Percentiles rank a stretch among this genome's conserved stretches.
phyloP scores from a whole-genome alignment of 2,888 invertebrate genomes.

The Anagyrus pseudococci region DNA sequence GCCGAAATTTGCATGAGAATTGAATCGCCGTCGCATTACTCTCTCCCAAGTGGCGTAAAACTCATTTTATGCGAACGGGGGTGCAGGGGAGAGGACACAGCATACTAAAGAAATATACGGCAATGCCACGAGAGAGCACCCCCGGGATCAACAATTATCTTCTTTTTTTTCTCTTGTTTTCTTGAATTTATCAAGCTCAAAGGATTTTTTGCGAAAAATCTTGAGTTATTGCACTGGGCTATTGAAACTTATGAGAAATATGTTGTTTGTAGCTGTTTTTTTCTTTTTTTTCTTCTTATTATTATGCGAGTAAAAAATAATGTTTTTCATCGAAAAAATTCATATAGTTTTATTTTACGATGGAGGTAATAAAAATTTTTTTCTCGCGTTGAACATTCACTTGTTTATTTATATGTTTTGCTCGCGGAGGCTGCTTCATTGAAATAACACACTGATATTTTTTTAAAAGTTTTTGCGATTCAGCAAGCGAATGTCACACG shows the following conservation, averaged over 20 bases:
- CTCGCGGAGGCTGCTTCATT: too few relatives aligned
- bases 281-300: not conserved
- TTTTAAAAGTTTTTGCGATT: too few relatives aligned
- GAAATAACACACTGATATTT: too few relatives aligned
- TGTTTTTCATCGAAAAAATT: too few relatives aligned
- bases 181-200: not conserved
- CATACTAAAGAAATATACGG: too few relatives aligned
- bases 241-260: not conserved
- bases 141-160: too few relatives aligned
- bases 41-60: slow-evolving; percentile 10
- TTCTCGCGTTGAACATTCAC: too few relatives aligned
- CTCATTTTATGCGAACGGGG: slow-evolving; percentile 5
- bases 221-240: not conserved
- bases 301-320: too few relatives aligned
- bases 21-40: slow-evolving; percentile 14
- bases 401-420: too few relatives aligned
- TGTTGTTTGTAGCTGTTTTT: not conserved
- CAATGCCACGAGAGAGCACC: not conserved
- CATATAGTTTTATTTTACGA: too few relatives aligned
- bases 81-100: not conserved
- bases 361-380: too few relatives aligned
- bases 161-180: not conserved
- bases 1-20: slow-evolving; percentile 31
- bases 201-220: not conserved
- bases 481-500: too few relatives aligned